Evolutionary conservation across 2,113 vertebrate genomes (phyloP).

Genomic region (Calonectris borealis): DNA sequence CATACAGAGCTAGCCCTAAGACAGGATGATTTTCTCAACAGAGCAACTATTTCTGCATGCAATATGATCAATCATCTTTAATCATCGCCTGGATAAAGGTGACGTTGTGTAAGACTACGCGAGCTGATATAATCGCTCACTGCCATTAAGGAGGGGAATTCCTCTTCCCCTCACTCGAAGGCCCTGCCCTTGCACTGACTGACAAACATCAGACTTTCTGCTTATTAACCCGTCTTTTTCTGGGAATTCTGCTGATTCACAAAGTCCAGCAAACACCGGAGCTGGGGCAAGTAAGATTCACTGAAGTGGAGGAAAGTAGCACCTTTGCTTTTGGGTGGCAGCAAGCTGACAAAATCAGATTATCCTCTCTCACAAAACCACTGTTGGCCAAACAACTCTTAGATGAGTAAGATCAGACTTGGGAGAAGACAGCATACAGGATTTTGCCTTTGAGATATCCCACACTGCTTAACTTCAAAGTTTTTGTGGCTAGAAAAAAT

Average conservation of each 20-base stretch:
- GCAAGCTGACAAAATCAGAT: neutral
- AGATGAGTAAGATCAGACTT: neutral
- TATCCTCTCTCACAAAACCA: neutral
- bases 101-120: neutral
- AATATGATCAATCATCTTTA: neutral
- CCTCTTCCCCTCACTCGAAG: neutral
- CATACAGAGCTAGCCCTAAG: neutral
- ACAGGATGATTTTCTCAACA: neutral
- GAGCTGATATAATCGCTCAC: neutral
- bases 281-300: neutral
- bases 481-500: neutral
- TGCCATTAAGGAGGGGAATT: neutral
- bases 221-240: neutral
- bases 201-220: neutral
- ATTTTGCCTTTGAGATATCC: neutral
- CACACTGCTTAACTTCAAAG: neutral
- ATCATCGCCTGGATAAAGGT: neutral
- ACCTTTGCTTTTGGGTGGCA: neutral
- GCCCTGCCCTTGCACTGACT: neutral
- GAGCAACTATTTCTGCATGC: neutral
- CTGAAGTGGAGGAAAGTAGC: neutral
- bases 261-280: neutral
- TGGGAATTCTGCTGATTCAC: neutral
- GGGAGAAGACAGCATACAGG: neutral
- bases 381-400: neutral